Conservation (phyloP, 2,113 vertebrate genomes). For the Alligator sinensis region DNA sequence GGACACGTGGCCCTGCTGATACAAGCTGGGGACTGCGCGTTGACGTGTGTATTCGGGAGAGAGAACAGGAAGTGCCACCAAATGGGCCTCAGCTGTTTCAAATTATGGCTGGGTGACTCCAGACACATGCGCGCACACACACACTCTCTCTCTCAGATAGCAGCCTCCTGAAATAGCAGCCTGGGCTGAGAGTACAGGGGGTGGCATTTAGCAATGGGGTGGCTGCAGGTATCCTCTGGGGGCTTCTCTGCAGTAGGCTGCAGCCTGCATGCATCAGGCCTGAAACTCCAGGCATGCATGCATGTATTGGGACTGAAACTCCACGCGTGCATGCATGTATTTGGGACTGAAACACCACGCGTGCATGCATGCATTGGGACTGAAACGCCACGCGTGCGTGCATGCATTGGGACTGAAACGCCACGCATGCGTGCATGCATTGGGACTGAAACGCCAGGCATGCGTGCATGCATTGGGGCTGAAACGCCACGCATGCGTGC, state of each 20-base stretch:
- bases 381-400: no score
- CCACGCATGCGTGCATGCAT: no score
- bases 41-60: constrained; percentile 59
- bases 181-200: not conserved
- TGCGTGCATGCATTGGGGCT: no score
- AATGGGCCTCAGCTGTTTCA: constrained; percentile 56
- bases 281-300: not conserved
- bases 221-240: not conserved
- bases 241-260: not conserved
- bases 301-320: no score
- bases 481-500: not conserved
- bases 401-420: no score
- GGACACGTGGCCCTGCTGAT: constrained; percentile 17
- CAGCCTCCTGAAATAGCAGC: constrained; percentile 63
- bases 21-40: constrained; percentile 41
- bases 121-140: not conserved
- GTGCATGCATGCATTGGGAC: no score
- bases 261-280: not conserved
- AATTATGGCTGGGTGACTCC: constrained; percentile 58
- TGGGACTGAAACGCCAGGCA: no score
- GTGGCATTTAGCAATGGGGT: constrained; percentile 22
- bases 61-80: constrained; percentile 61
- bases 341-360: no score
- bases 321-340: no score
- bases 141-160: not conserved